Evolutionary conservation across 2,888 invertebrate genomes (phyloP).

Genomic region (Imbricaverruca yamaguchii): DNA sequence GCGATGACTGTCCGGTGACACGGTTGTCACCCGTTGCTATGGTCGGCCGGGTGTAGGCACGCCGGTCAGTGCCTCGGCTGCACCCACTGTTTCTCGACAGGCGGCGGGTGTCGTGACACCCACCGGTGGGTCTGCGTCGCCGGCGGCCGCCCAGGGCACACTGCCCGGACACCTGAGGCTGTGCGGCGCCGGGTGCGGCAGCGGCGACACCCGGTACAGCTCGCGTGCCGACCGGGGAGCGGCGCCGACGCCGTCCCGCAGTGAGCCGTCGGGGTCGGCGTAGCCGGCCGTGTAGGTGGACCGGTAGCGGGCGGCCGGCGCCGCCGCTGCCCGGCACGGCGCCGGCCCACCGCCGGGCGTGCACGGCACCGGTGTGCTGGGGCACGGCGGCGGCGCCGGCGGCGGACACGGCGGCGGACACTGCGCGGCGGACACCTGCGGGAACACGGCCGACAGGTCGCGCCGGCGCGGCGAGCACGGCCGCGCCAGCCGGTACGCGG

Average conservation of each 20-base stretch:
- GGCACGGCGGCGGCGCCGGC: not conserved
- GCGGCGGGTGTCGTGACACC: not conserved
- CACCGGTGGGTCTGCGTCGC: not conserved
- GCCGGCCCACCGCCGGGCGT: too few species aligned
- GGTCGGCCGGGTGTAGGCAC: too few species aligned
- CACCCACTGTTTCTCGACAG: not conserved
- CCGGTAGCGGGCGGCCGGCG: not conserved
- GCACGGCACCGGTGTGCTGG: not conserved
- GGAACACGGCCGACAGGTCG: not conserved
- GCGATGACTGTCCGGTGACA: too few species aligned
- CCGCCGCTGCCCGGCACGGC: not conserved
- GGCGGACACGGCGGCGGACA: not conserved
- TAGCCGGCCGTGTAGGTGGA: conserved; percentile 16
- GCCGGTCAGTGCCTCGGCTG: too few species aligned
- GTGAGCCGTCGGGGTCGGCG: not conserved
- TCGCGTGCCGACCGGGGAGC: conserved; percentile 1
- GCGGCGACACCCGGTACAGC: not conserved
- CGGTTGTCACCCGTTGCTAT: too few species aligned
- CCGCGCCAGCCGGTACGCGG: not conserved
- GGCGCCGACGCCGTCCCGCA: not conserved
- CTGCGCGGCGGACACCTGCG: not conserved
- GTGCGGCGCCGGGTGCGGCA: not conserved
- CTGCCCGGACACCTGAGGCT: not conserved
- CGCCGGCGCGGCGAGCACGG: not conserved
- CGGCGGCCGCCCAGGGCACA: not conserved